Evolutionary conservation across 2,797 vertebrate genomes (phyloP), one percentile per base, ranked within the genome.

Genomic region (Gymnothorax reevesii): DNA sequence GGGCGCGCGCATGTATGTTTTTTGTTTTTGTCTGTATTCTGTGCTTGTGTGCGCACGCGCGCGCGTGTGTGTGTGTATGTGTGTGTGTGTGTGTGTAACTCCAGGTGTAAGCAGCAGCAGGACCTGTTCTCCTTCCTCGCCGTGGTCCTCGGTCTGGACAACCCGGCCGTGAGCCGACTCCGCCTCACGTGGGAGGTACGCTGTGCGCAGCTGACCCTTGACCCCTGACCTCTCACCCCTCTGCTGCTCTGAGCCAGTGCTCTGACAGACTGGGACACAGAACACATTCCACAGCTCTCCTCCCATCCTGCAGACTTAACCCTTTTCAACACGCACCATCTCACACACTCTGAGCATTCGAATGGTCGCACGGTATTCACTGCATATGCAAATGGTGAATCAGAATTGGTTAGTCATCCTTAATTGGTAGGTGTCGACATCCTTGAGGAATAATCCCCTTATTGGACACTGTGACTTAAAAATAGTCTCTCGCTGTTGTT

Each of bases 171-270:
- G 91, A 97, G 96, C 93, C 95, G 98, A 85, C 95, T 99, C 49
- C 93, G 98, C 82, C 97, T 98, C 94, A 98, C 98, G 93, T 99
- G 98, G 98, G 98, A 99, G 98, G 98, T 99, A 91, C 93, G 88
- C 66, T 13, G 10, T 62, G 13, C 59, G 9, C 15, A 42, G 1
- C 33, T 42, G 60, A 62, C 60, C 60, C 10, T 17, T 20, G 60
- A 62, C 60, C 60, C 10, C 15, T 13, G 62, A 66, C 55, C 25
- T 85, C 77, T 52, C 66, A 84, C 83, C 75, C 54, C 85, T 62
- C 57, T 73, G 86, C 42, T 42, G 57, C 73, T 42, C 83, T 66
- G 52, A 84, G 71, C 69, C 57, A 79, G 20, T 62, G 59, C 3
- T 12, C 82, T 82, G 25, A 64, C 84, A 83, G 75, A 52, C 87